Evolutionary conservation across 2,113 vertebrate species (phyloP).

Genomic region (Toxostoma redivivum): DNA sequence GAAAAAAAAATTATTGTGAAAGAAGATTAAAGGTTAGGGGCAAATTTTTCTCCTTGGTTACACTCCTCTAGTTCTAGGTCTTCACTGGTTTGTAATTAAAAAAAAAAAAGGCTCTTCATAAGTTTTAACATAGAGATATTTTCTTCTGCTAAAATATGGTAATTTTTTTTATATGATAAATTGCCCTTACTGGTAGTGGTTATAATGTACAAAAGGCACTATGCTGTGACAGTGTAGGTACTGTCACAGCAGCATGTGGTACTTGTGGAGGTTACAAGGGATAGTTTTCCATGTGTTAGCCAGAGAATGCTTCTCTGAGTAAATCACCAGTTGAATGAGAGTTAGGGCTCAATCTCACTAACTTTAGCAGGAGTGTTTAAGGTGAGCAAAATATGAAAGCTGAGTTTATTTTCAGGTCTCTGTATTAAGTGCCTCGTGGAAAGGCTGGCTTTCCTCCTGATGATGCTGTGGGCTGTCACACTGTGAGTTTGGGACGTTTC

Average conservation of each 20-base stretch:
- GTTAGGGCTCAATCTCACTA: neutral
- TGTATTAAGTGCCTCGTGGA: neutral
- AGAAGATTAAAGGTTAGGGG: neutral
- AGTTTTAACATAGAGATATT: neutral
- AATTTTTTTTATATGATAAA: neutral
- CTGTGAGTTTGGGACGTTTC: neutral
- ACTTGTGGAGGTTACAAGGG: neutral
- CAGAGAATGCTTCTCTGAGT: neutral
- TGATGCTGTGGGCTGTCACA: neutral
- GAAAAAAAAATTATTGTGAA: neutral
- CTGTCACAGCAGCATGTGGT: neutral
- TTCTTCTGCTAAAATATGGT: neutral
- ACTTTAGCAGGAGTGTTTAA: neutral
- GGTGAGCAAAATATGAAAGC: neutral
- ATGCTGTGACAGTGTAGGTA: neutral
- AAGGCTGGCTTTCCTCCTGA: neutral
- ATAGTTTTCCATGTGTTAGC: neutral
- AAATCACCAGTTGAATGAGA: neutral
- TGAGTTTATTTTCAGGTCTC: neutral
- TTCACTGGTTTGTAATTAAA: neutral
- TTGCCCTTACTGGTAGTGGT: neutral
- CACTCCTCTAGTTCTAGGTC: neutral
- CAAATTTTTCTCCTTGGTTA: neutral
- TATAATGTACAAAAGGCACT: neutral
- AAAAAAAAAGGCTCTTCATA: neutral